Conservation (phyloP, 23 tunicate genomes). For the Clavelina lepadiformis region DNA sequence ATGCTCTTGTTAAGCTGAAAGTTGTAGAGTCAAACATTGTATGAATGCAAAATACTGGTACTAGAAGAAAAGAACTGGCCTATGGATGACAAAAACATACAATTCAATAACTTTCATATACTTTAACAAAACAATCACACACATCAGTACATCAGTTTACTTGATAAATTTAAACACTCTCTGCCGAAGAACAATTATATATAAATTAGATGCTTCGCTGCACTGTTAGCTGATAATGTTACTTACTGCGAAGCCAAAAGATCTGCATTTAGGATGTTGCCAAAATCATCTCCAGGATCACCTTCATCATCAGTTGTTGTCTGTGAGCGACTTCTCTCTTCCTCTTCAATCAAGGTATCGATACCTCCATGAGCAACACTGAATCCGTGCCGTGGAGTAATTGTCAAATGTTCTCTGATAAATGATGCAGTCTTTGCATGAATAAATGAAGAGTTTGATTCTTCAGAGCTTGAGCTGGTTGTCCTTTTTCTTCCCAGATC, state of each 20-base stretch:
- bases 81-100: too few relatives aligned
- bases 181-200: too few relatives aligned
- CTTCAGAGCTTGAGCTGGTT: slow-evolving; percentile 58
- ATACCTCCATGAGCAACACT: slow-evolving; percentile 92
- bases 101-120: too few relatives aligned
- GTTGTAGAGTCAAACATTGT: too few relatives aligned
- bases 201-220: too few relatives aligned
- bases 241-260: slow-evolving; percentile 72
- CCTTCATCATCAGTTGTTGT: slow-evolving; percentile 88
- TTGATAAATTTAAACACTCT: too few relatives aligned
- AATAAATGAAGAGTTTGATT: slow-evolving; percentile 19
- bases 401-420: slow-evolving; percentile 94
- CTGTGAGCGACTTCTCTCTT: slow-evolving; percentile 75
- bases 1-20: slow-evolving; percentile 63
- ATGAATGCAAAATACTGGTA: too few relatives aligned
- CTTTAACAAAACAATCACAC: too few relatives aligned
- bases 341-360: slow-evolving; percentile 89
- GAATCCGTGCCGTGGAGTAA: slow-evolving; percentile 94
- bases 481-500: slow-evolving; percentile 12
- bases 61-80: too few relatives aligned
- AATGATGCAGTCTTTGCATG: slow-evolving; percentile 31
- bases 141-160: too few relatives aligned
- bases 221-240: too few relatives aligned
- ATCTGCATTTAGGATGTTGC: slow-evolving; percentile 51
- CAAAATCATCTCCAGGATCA: slow-evolving; percentile 36